Evolutionary conservation across 1,140 invertebrate species (phyloP), one percentile per base, ranked within the genome.

Genomic region (Idris sp.): DNA sequence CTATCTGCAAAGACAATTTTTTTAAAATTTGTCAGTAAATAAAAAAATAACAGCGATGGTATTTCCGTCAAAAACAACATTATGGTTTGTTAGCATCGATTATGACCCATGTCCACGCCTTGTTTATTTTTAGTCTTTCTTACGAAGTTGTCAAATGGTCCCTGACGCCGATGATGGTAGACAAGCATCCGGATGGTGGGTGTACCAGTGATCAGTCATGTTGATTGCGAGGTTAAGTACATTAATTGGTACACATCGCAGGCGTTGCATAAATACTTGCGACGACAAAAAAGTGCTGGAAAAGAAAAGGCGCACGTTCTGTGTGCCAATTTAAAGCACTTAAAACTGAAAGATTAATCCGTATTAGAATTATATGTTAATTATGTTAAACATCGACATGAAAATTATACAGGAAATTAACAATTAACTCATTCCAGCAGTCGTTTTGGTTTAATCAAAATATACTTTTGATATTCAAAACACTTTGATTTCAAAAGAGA

Each of bases 171-270:
- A 67, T 58, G 71, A 74, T 58, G 53, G 44, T 48, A 76, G 77
- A 81, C 77, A 78, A 75, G 59, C 78, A 75, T 75, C 69, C 78
- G 78, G 73, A 76, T 81, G 54, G 83, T 83, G 78, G 79, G 78
- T 83, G 77, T 81, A 76, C 68, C 68, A 74, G 38, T 74, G 71
- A 78, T 85, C 79, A 80, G 62, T 74, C 73, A 76, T 73, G 54
- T 79, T 74, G 71, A 78, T 77, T 65, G 65, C 69, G 69, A 75
- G 84, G 83, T 87, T 82, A 85, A 83, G 79, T 85, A 78, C 76
- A 80, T 78, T 84, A 86, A 86, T 86, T 86, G 77, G 76, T 81
- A 77, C 76, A 81, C 54, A 30, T 76, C 59, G 68, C 69, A 48
- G 49, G 56, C 74, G 58, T 67, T 72, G 49, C 61, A 68, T 58